These are phyloP conservation scores for Phyllotreta striolata DNA, from an alignment of 2,888 invertebrate genomes.

Conservation along the genomic window DNA sequence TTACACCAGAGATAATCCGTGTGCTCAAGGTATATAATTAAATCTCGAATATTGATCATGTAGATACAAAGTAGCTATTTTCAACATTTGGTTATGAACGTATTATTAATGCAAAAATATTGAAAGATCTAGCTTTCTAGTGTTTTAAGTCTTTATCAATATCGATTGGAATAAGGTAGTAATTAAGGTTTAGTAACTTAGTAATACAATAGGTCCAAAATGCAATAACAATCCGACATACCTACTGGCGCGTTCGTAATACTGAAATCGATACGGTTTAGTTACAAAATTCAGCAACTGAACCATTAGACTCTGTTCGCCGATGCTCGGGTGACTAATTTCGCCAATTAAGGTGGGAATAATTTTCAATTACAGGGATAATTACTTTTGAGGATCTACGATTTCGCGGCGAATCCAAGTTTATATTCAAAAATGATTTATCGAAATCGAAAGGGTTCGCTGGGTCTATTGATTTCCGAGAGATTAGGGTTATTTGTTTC, in stretches of 20 bases:
- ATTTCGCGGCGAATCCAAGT: conserved; percentile 30
- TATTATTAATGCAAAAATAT: too few species aligned
- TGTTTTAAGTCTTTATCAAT: too few species aligned
- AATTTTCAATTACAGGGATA: conserved; percentile 37
- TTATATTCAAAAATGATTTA: conserved; percentile 28
- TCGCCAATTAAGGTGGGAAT: conserved; percentile 39
- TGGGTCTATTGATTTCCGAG: neutral
- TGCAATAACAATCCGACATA: conserved; percentile 1
- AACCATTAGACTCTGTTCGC: conserved; percentile 36
- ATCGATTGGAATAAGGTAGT: too few species aligned
- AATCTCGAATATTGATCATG: too few species aligned
- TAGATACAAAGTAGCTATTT: too few species aligned
- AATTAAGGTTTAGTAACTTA: too few species aligned
- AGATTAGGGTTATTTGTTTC: too few species aligned
- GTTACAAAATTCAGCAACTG: conserved; percentile 22
- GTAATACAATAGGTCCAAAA: too few species aligned
- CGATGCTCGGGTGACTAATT: conserved; percentile 38
- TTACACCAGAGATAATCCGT: conserved; percentile 10
- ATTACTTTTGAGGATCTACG: conserved; percentile 36
- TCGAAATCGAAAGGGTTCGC: conserved; percentile 3
- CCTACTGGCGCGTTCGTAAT: conserved; percentile 1
- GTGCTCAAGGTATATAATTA: neutral
- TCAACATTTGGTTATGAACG: too few species aligned
- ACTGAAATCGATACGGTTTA: conserved; percentile 11
- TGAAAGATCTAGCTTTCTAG: too few species aligned